phyloP scores from a whole-genome alignment of 2,113 vertebrate genomes.

The Varanus salvator region DNA sequence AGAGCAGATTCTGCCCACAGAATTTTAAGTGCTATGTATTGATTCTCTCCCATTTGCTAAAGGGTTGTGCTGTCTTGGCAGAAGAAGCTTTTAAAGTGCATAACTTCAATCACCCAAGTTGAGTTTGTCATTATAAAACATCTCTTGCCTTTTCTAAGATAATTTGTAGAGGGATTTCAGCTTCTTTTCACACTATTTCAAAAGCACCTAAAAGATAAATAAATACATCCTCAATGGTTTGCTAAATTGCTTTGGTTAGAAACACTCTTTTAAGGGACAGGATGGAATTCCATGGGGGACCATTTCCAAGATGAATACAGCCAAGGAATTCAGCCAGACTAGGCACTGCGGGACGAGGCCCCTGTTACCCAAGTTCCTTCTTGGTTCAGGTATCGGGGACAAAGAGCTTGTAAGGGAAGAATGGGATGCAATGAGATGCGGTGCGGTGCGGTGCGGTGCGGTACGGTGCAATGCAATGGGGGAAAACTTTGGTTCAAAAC shows the following conservation, averaged over 20 bases:
- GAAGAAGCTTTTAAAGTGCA: background rate
- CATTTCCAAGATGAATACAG: background rate
- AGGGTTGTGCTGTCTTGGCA: background rate
- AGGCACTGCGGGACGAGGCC: background rate
- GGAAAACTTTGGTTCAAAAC: no score
- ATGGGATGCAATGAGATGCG: no score
- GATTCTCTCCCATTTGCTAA: conserved; percentile 12
- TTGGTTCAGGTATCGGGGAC: no score
- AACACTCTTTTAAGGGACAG: background rate
- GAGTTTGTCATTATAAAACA: background rate
- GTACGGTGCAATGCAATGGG: no score
- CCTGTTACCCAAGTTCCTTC: no score
- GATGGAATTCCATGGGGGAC: background rate
- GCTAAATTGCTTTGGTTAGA: background rate
- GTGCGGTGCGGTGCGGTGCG: no score
- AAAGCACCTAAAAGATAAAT: background rate
- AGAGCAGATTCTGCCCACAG: background rate
- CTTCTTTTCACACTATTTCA: background rate
- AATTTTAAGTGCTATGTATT: background rate
- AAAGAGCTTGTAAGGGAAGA: no score
- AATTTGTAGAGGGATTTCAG: background rate
- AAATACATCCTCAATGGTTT: background rate
- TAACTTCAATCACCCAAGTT: background rate
- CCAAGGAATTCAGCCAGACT: background rate
- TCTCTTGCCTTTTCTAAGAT: background rate